phyloP scores from a whole-genome alignment of 2,113 vertebrate species.

The Lipophrys pholis region DNA sequence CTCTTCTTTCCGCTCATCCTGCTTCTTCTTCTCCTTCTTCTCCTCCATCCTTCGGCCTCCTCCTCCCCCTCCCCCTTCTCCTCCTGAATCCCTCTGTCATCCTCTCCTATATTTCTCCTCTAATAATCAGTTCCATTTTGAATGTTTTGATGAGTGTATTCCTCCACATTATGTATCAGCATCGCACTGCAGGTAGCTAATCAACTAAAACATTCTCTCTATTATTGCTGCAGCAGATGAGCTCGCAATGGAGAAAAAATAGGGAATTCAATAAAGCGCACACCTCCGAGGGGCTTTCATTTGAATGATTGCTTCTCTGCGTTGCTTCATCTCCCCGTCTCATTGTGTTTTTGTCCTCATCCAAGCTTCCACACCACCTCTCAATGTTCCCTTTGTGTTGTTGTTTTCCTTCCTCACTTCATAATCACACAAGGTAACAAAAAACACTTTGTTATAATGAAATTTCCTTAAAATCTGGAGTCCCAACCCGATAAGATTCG shows the following conservation, averaged over 20 bases:
- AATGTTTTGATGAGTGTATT: conserved; percentile 68
- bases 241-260: conserved; percentile 62
- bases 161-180: conserved; percentile 51
- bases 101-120: conserved; percentile 30
- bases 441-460: conserved; percentile 23
- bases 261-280: conserved; percentile 73
- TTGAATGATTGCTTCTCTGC: conserved; percentile 71
- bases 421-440: background rate
- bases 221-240: conserved; percentile 73
- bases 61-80: too few species aligned
- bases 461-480: conserved; percentile 7
- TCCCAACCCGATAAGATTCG: conserved; percentile 10
- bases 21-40: too few species aligned
- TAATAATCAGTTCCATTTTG: conserved; percentile 72
- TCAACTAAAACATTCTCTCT: conserved; percentile 77
- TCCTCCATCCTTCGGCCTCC: too few species aligned
- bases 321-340: conserved; percentile 21
- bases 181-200: conserved; percentile 72
- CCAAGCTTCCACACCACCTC: conserved; percentile 22
- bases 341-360: conserved; percentile 58
- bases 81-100: background rate
- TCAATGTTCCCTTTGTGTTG: conserved; percentile 21
- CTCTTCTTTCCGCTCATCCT: too few species aligned
- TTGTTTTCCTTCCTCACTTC: conserved; percentile 25
- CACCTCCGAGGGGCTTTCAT: conserved; percentile 68